Conservation (phyloP, 1,140 invertebrate genomes). For the Drosophila kurseongensis region DNA sequence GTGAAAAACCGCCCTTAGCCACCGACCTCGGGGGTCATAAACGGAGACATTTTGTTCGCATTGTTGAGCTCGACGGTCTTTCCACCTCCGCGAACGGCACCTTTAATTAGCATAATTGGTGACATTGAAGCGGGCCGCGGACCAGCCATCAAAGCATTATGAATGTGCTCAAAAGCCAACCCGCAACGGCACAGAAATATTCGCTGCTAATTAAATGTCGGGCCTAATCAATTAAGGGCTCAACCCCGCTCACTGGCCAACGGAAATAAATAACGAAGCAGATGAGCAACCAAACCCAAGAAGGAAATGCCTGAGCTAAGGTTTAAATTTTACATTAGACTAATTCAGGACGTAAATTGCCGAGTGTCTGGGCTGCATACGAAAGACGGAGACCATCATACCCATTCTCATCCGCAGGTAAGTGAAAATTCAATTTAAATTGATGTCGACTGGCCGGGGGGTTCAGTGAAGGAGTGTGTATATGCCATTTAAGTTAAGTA, state of each 20-base stretch:
- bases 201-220: constrained; percentile 70
- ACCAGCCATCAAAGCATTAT: constrained; percentile 54
- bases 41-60: constrained; percentile 66
- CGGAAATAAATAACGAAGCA: neutral
- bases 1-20: neutral
- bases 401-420: constrained; percentile 42
- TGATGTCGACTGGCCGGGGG: constrained; percentile 69
- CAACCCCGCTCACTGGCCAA: constrained; percentile 18
- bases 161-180: constrained; percentile 53
- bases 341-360: constrained; percentile 80
- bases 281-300: constrained; percentile 15
- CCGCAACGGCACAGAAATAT: constrained; percentile 46
- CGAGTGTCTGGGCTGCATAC: constrained; percentile 67
- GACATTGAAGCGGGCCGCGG: constrained; percentile 42
- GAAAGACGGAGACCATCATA: constrained; percentile 32
- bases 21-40: constrained; percentile 5
- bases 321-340: constrained; percentile 79
- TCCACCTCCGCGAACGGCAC: constrained; percentile 30
- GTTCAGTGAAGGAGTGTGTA: constrained; percentile 48
- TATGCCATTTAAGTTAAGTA: constrained; percentile 83
- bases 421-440: constrained; percentile 84
- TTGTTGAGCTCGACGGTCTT: constrained; percentile 53
- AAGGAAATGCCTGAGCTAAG: constrained; percentile 27
- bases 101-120: constrained; percentile 82
- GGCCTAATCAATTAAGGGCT: constrained; percentile 69